Percentiles rank a stretch among this genome's conserved stretches.
Evolutionary conservation across 2,888 invertebrate species (phyloP).

Genomic region (Athalia rosae): DNA sequence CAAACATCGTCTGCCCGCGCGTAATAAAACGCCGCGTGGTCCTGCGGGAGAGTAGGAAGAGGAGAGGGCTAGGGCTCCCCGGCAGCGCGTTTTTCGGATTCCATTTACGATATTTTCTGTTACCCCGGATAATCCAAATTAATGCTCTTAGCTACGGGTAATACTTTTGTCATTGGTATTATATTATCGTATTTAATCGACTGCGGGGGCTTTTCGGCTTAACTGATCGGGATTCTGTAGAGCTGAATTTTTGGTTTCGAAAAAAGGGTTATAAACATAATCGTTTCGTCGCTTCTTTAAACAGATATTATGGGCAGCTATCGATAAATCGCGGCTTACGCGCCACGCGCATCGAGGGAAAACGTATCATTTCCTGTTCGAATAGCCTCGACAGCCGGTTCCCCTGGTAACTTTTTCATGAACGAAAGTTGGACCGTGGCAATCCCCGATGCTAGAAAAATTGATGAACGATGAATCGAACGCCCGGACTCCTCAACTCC

Average conservation of each 20-base stretch:
- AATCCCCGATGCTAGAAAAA: too few species aligned
- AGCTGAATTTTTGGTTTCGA: slow-evolving; percentile 10
- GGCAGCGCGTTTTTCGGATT: slow-evolving; percentile 30
- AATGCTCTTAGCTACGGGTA: slow-evolving; percentile 29
- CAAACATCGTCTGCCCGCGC: slow-evolving; percentile 8
- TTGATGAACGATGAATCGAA: too few species aligned
- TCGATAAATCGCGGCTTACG: too few species aligned
- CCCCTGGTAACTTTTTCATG: slow-evolving; percentile 36
- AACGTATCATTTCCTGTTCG: too few species aligned
- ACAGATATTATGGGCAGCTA: too few species aligned
- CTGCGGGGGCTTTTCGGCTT: slow-evolving; percentile 5
- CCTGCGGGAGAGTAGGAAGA: slow-evolving; percentile 1
- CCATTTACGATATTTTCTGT: slow-evolving; percentile 34
- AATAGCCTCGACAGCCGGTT: background rate
- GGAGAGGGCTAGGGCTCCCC: too few species aligned
- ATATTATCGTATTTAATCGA: slow-evolving; percentile 34
- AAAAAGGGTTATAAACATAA: too few species aligned
- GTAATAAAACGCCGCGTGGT: slow-evolving; percentile 19
- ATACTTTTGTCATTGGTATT: slow-evolving; percentile 16
- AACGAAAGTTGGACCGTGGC: slow-evolving; percentile 12
- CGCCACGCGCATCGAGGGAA: too few species aligned
- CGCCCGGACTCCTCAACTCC: too few species aligned
- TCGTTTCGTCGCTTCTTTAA: too few species aligned
- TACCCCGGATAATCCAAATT: slow-evolving; percentile 38
- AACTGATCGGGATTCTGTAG: slow-evolving; percentile 20